These are phyloP conservation scores for Drosophila ustulata DNA, from an alignment of 2,888 invertebrate genomes.

Conservation along the genomic window DNA sequence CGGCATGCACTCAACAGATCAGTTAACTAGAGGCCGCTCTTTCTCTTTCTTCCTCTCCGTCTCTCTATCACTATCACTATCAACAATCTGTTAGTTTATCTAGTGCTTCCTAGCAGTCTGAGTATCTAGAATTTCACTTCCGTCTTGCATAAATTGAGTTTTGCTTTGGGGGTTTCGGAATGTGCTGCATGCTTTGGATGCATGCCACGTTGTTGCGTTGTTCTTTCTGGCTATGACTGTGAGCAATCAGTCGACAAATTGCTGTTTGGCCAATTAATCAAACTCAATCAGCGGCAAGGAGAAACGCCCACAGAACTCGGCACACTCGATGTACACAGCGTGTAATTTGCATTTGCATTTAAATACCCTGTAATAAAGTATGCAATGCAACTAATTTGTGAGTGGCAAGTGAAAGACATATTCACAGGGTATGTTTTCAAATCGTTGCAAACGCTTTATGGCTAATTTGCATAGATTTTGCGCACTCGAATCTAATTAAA, in stretches of 20 bases:
- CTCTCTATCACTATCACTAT: not conserved
- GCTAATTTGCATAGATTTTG: conserved; percentile 30
- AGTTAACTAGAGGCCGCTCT: not conserved
- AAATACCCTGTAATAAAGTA: conserved; percentile 27
- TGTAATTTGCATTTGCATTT: conserved; percentile 21
- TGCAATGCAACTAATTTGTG: not conserved
- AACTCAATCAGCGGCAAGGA: conserved; percentile 33
- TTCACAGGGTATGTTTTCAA: conserved; percentile 18
- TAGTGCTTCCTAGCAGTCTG: conserved; percentile 10
- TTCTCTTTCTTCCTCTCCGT: not conserved
- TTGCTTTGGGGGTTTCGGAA: conserved; percentile 15
- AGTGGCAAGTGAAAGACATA: not conserved
- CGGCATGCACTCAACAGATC: not conserved
- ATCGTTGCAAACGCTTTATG: not conserved
- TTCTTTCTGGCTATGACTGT: not conserved
- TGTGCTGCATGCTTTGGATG: conserved; percentile 44
- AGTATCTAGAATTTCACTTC: conserved; percentile 12
- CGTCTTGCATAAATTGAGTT: conserved; percentile 41
- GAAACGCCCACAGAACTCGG: conserved; percentile 29
- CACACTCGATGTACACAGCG: not conserved
- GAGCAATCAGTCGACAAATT: conserved; percentile 49
- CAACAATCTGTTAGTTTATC: not conserved
- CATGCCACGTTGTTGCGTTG: conserved; percentile 36
- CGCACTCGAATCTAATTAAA: conserved; percentile 52
- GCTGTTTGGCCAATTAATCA: conserved; percentile 60